Percentiles rank a stretch among this genome's conserved stretches.
Evolutionary conservation across 2,113 vertebrate genomes (phyloP).

Genomic region (Etheostoma spectabile): DNA sequence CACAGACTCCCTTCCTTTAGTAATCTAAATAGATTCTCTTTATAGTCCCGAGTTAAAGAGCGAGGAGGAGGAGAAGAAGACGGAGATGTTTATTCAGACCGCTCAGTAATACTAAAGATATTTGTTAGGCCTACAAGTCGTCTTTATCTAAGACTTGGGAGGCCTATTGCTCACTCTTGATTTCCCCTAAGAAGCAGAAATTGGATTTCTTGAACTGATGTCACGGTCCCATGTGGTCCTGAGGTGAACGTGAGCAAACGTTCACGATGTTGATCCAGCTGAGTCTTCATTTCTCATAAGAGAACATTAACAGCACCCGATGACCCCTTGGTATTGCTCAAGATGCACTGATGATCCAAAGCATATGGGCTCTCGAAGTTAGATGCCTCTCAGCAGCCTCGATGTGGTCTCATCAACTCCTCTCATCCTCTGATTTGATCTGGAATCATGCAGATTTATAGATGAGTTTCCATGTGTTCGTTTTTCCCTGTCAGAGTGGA

Average conservation of each 20-base stretch:
- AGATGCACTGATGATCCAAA: conserved; percentile 67
- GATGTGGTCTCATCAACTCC: conserved; percentile 41
- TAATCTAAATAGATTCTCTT: conserved; percentile 57
- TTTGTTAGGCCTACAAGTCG: conserved; percentile 60
- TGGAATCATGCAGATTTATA: conserved; percentile 43
- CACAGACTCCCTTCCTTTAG: conserved; percentile 18
- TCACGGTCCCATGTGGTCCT: conserved; percentile 67
- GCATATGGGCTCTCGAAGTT: conserved; percentile 59
- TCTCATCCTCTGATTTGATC: conserved; percentile 47
- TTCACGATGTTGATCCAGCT: conserved; percentile 76
- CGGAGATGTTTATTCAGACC: conserved; percentile 64
- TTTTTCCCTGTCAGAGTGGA: conserved; percentile 1
- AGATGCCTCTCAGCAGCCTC: conserved; percentile 28
- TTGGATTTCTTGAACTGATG: conserved; percentile 74
- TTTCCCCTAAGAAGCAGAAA: conserved; percentile 69
- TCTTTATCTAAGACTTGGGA: conserved; percentile 76
- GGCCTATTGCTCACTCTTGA: conserved; percentile 70
- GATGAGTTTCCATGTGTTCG: conserved; percentile 19
- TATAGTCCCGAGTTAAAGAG: conserved; percentile 32
- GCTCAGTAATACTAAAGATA: conserved; percentile 66
- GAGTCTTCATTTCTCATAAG: conserved; percentile 74
- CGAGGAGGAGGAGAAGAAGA: conserved; percentile 17
- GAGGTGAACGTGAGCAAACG: conserved; percentile 70
- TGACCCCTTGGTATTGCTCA: conserved; percentile 68
- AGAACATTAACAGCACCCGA: conserved; percentile 59